Percentiles rank a stretch among this genome's conserved stretches.
Evolutionary conservation across 35 echinoderm and acorn worm species (phyloP).

Genomic region (Acanthaster planci): DNA sequence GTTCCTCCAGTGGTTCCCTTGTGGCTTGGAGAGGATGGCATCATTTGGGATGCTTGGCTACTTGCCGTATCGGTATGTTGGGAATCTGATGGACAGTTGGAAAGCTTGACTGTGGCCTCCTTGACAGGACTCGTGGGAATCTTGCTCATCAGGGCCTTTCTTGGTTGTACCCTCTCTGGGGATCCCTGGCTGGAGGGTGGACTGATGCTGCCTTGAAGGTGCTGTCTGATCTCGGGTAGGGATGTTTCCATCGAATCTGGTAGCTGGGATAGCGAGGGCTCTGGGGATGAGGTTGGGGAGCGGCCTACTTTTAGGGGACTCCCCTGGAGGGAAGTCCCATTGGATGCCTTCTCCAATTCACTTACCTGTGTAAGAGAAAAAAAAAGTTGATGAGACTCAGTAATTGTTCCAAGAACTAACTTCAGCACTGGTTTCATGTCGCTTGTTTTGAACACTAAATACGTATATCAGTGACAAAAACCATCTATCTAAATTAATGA

Average conservation of each 20-base stretch:
- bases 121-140: neutral
- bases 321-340: neutral
- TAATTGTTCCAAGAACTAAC: too few relatives aligned
- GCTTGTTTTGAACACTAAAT: too few relatives aligned
- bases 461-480: too few relatives aligned
- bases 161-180: neutral
- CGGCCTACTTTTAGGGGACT: constrained; percentile 8
- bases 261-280: neutral
- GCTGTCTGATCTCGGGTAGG: neutral
- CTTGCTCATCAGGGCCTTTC: neutral
- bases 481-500: too few relatives aligned
- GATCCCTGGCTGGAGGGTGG: constrained; percentile 11
- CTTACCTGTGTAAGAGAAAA: too few relatives aligned
- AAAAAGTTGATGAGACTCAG: too few relatives aligned
- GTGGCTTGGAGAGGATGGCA: neutral
- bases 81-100: neutral
- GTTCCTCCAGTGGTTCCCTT: neutral
- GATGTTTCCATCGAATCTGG: constrained; percentile 12
- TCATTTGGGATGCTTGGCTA: neutral
- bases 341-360: neutral
- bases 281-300: constrained; percentile 7
- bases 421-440: too few relatives aligned
- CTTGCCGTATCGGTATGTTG: neutral
- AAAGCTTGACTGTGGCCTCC: neutral
- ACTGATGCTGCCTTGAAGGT: neutral